Evolutionary conservation across 2,888 invertebrate species (phyloP), one percentile per base, ranked within the genome.

Genomic region (Tridacna crocea): DNA sequence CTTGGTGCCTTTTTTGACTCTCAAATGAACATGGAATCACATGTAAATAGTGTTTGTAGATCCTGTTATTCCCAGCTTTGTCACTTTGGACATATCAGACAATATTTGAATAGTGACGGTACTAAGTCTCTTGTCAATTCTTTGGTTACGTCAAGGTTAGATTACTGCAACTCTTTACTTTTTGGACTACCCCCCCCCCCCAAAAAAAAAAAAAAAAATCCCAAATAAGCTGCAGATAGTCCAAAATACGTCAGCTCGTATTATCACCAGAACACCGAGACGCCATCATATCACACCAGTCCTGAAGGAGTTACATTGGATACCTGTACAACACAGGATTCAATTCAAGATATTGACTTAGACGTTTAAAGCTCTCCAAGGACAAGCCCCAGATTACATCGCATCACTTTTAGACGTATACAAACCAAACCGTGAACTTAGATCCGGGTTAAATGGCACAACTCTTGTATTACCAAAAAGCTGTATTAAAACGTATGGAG

Each of bases 251-350:
- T 36, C 72, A 48, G 72, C 72, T 48, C 55, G 24, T 47, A 51
- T 72, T 12, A 26, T 72, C 17, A 51, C 72, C 55, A 72, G 26
- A 48, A 72, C 48, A 24, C 51, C 48, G 13, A 13, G 55, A 26
- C 47, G 27, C 66, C 15, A 17, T 66, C 75, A 66, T 19, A 75
- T 75, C 22, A 75, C 66, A 10, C 66, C 70, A 22, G 70, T 70
- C 19, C 47, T 77, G 70, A 77, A 77, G 27, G 77, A 77, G 47
- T 68, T 77, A 58, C 58, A 77, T 60, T 70, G 70, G 61, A 24
- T 60, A 60, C 60, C 77, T 24, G 61, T 70, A 58, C 77, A 77
- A 47, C 46, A 77, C 27, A 19, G 68, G 22, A 60, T 68, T 27
- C 27, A 66, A 65, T 68, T 60, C 51, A 76, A 68, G 65, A 68